Evolutionary conservation across 37 sponge, comb jelly and placozoan species (phyloP), one percentile per base, ranked within the genome.

Genomic region (Geodia barretti): DNA sequence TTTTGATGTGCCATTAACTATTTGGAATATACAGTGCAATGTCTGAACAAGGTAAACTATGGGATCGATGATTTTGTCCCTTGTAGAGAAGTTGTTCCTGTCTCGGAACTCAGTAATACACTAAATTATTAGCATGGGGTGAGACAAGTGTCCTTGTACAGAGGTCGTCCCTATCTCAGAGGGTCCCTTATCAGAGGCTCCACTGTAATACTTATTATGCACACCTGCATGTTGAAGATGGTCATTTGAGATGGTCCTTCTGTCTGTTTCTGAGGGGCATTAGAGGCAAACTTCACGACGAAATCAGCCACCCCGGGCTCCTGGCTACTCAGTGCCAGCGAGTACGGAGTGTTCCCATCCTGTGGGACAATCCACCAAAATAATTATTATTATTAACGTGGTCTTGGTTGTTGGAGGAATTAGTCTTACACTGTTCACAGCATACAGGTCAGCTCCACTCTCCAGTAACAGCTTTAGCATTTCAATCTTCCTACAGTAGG

Each of bases 281-380:
- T 84, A 31, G 85, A 62, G 26, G 83, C 83, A 43, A 77, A 87
- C 4, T 42, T 78, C 71, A 84, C 72, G 17, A 88, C 93, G 66
- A 92, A 88, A 33, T 84, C 71, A n/a, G 82, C 81, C 21, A 41
- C 74, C 11, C 84, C 93, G 7, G 39, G 72, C 34, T 87, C 59
- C 19, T 75, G 71, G 25, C 82, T 75, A 35, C 74, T 75, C n/a
- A 84, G 73, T 19, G 88, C 93, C 60, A 88, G 32, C 32, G 88
- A 84, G 39, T 92, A 92, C 25, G 89, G 88, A 54, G 93, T 92
- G 29, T 80, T 77, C 0, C 93, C 93, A 60, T 92, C 82, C 93
- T 92, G 35, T 11, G 14, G 54, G 54, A 47, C 7, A 14, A 47
- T 17, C 11, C 14, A 47, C 14, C 54, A 47, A 30, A n/a, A n/a